Evolutionary conservation across 2,113 vertebrate species (phyloP).

Genomic region (Corydoras maculifer): DNA sequence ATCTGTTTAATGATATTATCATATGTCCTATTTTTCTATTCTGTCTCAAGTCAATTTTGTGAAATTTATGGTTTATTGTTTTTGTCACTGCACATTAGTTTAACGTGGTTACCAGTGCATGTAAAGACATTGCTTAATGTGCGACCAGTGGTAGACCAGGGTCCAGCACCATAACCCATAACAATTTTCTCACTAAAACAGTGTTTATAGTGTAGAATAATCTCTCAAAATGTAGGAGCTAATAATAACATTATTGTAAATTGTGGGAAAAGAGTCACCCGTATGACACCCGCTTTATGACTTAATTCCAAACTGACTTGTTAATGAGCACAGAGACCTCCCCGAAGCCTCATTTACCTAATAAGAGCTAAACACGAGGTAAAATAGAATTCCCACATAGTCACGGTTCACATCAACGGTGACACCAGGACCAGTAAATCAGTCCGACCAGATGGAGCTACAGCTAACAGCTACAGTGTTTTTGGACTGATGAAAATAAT

Average conservation of each 20-base stretch:
- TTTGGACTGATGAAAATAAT: conserved; percentile 25
- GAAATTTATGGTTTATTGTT: conserved; percentile 48
- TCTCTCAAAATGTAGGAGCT: not conserved
- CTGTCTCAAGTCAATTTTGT: conserved; percentile 36
- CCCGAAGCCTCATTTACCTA: conserved; percentile 39
- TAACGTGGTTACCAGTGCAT: not conserved
- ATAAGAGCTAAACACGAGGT: conserved; percentile 46
- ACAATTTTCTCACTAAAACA: not conserved
- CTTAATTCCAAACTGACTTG: conserved; percentile 31
- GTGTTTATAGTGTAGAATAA: not conserved
- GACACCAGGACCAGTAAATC: conserved; percentile 51
- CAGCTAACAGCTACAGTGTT: conserved; percentile 8
- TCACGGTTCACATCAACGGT: conserved; percentile 50
- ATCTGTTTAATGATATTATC: conserved; percentile 58
- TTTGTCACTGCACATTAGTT: conserved; percentile 36
- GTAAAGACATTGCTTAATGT: no score
- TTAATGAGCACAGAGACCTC: conserved; percentile 25
- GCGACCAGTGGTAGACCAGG: no score
- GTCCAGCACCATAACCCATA: no score
- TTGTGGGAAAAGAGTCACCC: conserved; percentile 33
- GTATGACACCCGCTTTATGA: conserved; percentile 34
- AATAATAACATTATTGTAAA: conserved; percentile 18
- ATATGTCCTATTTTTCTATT: conserved; percentile 19
- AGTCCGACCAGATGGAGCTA: conserved; percentile 36
- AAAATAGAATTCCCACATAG: conserved; percentile 45